These are phyloP conservation scores for Labeo catla DNA, from an alignment of 2,113 vertebrate genomes.

Conservation along the genomic window DNA sequence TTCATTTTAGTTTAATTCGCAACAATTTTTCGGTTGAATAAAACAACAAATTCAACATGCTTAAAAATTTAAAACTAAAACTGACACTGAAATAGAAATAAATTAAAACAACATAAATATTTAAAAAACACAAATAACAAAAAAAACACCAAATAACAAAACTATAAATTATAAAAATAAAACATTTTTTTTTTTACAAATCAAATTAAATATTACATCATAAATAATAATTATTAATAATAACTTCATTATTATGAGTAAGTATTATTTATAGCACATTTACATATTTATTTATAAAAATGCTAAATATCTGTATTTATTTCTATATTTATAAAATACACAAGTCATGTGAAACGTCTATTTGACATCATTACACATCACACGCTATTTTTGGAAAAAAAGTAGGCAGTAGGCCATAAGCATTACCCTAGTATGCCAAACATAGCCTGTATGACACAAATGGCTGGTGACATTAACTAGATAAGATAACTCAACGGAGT, in stretches of 20 bases:
- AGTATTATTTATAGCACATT: background rate
- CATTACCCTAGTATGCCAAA: background rate
- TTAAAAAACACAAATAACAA: no score
- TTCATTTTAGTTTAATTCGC: no score
- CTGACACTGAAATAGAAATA: no score
- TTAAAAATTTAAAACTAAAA: no score
- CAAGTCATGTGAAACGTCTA: background rate
- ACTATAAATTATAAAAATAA: no score
- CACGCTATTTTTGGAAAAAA: background rate
- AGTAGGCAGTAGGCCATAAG: background rate
- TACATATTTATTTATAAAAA: background rate
- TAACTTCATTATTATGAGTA: background rate
- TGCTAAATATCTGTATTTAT: background rate
- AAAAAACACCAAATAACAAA: no score
- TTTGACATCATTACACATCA: background rate
- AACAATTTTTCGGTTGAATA: no score
- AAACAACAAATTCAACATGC: no score
- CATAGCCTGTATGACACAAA: slow-evolving; percentile 17
- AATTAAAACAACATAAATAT: no score
- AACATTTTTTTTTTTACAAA: background rate
- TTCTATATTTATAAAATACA: background rate
- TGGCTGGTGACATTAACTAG: background rate
- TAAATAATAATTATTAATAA: background rate
- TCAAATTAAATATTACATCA: background rate
- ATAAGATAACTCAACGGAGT: slow-evolving; percentile 17